Percentiles rank a stretch among this genome's conserved stretches.
These are phyloP conservation scores for Corythaeola cristata DNA, from an alignment of 2,113 vertebrate genomes.

Conservation along the genomic window DNA sequence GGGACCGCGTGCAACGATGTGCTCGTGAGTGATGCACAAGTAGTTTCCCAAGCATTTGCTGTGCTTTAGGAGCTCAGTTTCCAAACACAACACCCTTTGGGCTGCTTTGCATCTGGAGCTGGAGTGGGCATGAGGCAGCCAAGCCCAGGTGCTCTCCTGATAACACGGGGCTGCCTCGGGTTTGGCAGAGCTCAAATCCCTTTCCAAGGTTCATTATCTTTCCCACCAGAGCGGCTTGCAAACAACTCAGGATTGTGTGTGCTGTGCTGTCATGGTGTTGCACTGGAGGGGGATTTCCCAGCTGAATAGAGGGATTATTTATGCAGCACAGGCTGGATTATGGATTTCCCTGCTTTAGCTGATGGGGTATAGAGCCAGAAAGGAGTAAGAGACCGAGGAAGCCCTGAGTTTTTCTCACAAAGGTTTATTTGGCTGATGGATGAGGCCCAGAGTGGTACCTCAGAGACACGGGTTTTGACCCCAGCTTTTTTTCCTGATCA, in stretches of 20 bases:
- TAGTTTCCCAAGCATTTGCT: neutral
- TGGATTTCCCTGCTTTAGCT: neutral
- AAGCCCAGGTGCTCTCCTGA: neutral
- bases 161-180: neutral
- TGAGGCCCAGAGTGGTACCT: neutral
- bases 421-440: neutral
- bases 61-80: neutral
- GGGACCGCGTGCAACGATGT: accelerated
- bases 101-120: neutral
- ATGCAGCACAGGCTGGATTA: neutral
- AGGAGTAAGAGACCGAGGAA: neutral
- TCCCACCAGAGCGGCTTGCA: neutral
- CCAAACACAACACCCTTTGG: neutral
- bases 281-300: neutral
- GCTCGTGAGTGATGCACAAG: neutral
- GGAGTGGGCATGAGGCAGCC: neutral
- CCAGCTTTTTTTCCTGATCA: neutral
- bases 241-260: neutral
- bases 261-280: neutral
- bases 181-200: neutral
- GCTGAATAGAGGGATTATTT: neutral
- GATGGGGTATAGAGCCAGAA: neutral
- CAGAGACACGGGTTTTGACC: neutral
- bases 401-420: neutral
- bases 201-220: neutral